These are phyloP conservation scores for Aplysina aerophoba DNA, from an alignment of 37 sponge, comb jelly and placozoan species.

Conservation along the genomic window DNA sequence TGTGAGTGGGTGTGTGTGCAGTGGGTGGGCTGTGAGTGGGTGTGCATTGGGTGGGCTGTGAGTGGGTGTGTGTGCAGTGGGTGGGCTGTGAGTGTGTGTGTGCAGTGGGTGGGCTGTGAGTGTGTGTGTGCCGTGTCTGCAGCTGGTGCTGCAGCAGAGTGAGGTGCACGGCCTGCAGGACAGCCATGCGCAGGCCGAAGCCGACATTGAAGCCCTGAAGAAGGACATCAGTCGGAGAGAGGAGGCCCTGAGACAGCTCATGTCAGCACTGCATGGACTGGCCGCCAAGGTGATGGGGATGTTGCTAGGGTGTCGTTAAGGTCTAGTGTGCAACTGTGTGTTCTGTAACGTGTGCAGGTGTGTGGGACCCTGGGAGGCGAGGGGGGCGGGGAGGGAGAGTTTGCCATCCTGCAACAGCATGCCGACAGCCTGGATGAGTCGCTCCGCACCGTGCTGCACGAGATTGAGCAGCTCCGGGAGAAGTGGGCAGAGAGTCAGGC, in stretches of 20 bases:
- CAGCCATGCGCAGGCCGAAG: not conserved
- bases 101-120: no score
- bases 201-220: not conserved
- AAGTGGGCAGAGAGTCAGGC: not conserved
- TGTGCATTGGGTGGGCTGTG: not conserved
- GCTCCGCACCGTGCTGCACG: not conserved
- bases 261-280: not conserved
- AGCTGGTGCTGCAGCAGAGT: not conserved
- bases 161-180: no score
- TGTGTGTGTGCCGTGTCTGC: no score
- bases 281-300: not conserved
- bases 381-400: not conserved
- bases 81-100: no score
- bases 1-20: no score
- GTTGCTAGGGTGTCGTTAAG: not conserved
- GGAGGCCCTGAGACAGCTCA: not conserved
- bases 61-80: not conserved
- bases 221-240: not conserved
- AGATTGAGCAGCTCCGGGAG: not conserved
- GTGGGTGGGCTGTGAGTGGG: no score
- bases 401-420: not conserved
- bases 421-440: constrained; percentile 8
- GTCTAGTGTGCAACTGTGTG: not conserved
- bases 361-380: not conserved
- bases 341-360: not conserved